These are phyloP conservation scores for Oxystoma pomonae DNA, from an alignment of 2,888 invertebrate genomes.

Conservation along the genomic window DNA sequence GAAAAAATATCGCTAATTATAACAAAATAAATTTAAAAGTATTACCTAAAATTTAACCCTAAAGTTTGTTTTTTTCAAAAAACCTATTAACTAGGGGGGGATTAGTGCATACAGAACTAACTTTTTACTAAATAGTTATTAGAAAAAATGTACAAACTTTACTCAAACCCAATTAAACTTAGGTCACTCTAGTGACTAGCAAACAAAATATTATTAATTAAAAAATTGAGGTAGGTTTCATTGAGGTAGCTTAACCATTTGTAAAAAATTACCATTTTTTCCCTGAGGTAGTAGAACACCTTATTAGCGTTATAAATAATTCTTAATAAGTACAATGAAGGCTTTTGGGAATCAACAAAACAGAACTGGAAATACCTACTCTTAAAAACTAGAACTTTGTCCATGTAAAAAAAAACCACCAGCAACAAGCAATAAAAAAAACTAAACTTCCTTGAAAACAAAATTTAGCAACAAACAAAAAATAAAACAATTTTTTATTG, in stretches of 20 bases:
- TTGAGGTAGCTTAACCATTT: slow-evolving; percentile 18
- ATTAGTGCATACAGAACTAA: background rate
- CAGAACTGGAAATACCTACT: background rate
- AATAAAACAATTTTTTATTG: background rate
- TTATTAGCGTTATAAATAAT: background rate
- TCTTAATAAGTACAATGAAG: background rate
- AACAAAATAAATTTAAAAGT: slow-evolving; percentile 18
- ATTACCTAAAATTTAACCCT: slow-evolving; percentile 19
- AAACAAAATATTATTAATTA: slow-evolving; percentile 29
- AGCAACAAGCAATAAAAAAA: background rate
- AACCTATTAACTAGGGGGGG: background rate
- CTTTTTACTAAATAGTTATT: background rate
- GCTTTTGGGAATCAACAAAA: background rate
- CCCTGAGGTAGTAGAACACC: background rate
- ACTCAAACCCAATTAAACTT: slow-evolving; percentile 20
- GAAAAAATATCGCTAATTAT: background rate
- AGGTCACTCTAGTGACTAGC: slow-evolving; percentile 41
- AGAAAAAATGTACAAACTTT: background rate
- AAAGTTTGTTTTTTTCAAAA: background rate
- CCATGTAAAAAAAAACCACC: background rate
- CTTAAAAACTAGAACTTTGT: no score
- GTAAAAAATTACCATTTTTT: background rate
- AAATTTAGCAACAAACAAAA: no score
- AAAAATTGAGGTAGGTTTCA: slow-evolving; percentile 37
- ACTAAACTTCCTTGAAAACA: no score